Evolutionary conservation across 2,888 invertebrate genomes (phyloP).

Genomic region (Xestobium rufovillosum): DNA sequence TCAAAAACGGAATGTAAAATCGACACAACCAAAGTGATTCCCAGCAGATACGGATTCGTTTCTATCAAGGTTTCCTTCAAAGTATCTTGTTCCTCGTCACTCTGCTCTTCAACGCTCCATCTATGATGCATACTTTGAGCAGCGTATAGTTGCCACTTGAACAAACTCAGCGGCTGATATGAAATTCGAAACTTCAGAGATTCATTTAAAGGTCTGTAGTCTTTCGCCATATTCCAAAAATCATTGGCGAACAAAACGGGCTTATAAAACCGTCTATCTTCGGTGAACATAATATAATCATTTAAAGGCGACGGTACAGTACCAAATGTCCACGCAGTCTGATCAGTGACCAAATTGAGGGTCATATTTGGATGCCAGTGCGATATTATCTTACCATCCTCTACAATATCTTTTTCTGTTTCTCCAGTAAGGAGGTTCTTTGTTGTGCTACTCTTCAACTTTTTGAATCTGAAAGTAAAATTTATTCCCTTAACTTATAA

Average conservation of each 20-base stretch:
- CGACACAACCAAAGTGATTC: conserved; percentile 83
- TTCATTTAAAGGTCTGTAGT: conserved; percentile 84
- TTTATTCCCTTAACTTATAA: neutral
- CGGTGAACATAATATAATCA: conserved; percentile 84
- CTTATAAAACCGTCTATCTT: conserved; percentile 79
- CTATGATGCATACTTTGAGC: conserved; percentile 91
- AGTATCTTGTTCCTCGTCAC: conserved; percentile 82
- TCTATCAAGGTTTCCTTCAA: conserved; percentile 91
- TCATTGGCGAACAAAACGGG: conserved; percentile 94
- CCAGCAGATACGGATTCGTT: conserved; percentile 93
- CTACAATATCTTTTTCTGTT: conserved; percentile 69
- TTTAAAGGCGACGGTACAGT: conserved; percentile 87
- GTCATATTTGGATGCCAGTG: conserved; percentile 99
- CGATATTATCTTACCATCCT: conserved; percentile 84
- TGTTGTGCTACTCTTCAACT: conserved; percentile 75
- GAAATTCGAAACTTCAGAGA: conserved; percentile 65
- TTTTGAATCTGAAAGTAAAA: conserved; percentile 60
- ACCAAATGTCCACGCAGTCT: conserved; percentile 90
- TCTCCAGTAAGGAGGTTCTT: conserved; percentile 93
- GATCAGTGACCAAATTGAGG: conserved; percentile 89
- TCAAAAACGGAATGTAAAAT: conserved; percentile 97
- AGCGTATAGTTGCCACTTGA: conserved; percentile 98
- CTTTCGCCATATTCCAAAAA: conserved; percentile 97
- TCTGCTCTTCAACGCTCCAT: conserved; percentile 71
- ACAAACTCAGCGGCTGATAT: conserved; percentile 86